A percentile compares a stretch with the other conserved stretches of the same genome.
Evolutionary conservation across 2,888 invertebrate genomes (phyloP).

Genomic region (Ichneumoninae sp.): DNA sequence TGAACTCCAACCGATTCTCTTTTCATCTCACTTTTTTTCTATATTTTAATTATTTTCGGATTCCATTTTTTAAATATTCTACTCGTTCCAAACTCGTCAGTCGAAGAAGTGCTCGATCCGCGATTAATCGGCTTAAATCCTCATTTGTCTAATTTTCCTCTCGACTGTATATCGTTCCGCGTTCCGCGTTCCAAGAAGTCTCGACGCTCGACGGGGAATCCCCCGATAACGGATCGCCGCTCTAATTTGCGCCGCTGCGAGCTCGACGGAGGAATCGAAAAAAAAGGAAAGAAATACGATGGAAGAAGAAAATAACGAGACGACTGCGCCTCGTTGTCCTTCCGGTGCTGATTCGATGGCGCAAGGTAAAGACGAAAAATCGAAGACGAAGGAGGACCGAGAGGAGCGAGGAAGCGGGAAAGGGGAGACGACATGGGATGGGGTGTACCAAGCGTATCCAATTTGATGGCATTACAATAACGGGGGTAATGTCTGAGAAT

Average conservation of each 20-base stretch:
- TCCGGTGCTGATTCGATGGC: slow-evolving; percentile 35
- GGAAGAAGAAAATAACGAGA: slow-evolving; percentile 35
- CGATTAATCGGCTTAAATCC: background rate
- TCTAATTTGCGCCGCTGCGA: slow-evolving; percentile 50
- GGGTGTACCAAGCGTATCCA: slow-evolving; percentile 81
- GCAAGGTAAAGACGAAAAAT: slow-evolving; percentile 38
- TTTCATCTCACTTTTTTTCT: background rate
- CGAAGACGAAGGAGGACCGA: slow-evolving; percentile 29
- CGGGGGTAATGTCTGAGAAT: slow-evolving; percentile 84
- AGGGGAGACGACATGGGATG: slow-evolving; percentile 49
- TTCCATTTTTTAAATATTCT: background rate
- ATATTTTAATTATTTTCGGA: no score
- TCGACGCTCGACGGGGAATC: slow-evolving; percentile 16
- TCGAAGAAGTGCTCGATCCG: background rate
- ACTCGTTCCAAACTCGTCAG: background rate
- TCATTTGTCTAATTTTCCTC: background rate
- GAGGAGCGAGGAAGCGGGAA: slow-evolving; percentile 43
- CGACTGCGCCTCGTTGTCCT: slow-evolving; percentile 28
- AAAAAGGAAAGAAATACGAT: slow-evolving; percentile 26
- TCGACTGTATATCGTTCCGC: background rate
- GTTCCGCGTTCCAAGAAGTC: slow-evolving; percentile 11
- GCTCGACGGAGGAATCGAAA: slow-evolving; percentile 52
- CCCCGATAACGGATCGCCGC: slow-evolving; percentile 44
- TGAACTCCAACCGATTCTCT: background rate
- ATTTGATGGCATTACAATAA: slow-evolving; percentile 84